Percentiles rank a stretch among this genome's conserved stretches.
Conservation (phyloP, 2,797 vertebrate genomes). For the Phrynocephalus forsythii region DNA sequence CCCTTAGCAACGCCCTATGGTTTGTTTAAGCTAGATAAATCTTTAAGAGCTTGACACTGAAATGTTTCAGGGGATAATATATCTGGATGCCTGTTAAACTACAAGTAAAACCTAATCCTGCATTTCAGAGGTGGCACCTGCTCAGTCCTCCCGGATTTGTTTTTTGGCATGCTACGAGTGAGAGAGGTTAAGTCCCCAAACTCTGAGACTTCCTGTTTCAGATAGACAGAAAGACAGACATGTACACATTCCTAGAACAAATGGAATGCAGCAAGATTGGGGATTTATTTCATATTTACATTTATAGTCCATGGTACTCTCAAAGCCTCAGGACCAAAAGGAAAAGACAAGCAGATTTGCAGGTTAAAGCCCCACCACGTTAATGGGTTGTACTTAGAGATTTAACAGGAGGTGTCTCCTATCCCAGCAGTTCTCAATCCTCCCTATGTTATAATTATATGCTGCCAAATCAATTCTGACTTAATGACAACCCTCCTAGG, state of each 20-base stretch:
- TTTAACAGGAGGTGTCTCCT: neutral
- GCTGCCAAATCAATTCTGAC: neutral
- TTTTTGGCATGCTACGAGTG: constrained; percentile 39
- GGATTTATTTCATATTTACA: neutral
- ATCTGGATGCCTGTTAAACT: constrained; percentile 59
- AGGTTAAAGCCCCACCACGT: neutral
- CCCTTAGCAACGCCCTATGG: constrained; percentile 69
- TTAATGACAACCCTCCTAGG: neutral
- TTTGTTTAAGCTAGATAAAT: constrained; percentile 70
- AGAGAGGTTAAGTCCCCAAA: constrained; percentile 40
- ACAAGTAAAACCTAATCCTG: constrained; percentile 67
- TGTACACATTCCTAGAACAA: neutral
- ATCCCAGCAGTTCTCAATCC: no score
- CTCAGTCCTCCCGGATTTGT: constrained; percentile 56
- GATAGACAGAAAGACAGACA: neutral
- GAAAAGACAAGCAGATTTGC: neutral
- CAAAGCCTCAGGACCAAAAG: neutral
- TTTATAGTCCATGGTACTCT: neutral
- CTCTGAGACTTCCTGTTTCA: neutral
- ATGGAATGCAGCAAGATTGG: neutral
- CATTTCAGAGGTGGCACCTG: constrained; percentile 66
- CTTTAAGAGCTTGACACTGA: constrained; percentile 63
- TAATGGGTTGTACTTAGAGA: neutral
- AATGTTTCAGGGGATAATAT: constrained; percentile 59
- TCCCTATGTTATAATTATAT: neutral